A percentile compares a stretch with the other conserved stretches of the same genome.
Conservation (phyloP, 1,140 invertebrate species). For the Scaptodrosophila lebanonensis region DNA sequence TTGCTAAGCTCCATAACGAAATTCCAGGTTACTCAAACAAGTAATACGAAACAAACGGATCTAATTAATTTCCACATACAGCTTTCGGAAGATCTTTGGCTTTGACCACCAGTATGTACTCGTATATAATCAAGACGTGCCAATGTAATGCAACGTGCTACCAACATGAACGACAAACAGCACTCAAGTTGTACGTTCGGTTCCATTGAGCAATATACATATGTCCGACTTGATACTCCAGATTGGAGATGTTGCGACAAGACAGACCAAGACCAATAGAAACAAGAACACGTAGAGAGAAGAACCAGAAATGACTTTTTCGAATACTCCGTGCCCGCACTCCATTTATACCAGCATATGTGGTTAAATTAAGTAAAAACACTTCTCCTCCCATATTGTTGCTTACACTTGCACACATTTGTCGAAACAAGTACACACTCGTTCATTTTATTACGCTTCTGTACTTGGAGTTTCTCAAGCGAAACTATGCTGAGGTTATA, state of each 20-base stretch:
- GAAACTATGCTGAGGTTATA: slow-evolving; percentile 63
- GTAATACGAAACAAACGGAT: slow-evolving; percentile 39
- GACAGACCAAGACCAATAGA: slow-evolving; percentile 25
- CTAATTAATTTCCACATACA: slow-evolving; percentile 60
- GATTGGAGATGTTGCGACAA: slow-evolving; percentile 36
- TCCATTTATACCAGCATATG: not conserved
- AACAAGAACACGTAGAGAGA: slow-evolving; percentile 5
- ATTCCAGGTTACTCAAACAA: slow-evolving; percentile 41
- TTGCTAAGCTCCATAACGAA: slow-evolving; percentile 41
- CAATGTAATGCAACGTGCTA: slow-evolving; percentile 37
- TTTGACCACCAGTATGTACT: slow-evolving; percentile 2
- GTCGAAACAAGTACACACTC: slow-evolving; percentile 23
- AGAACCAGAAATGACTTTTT: slow-evolving; percentile 13
- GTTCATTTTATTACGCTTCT: slow-evolving; percentile 8
- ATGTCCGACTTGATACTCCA: slow-evolving; percentile 30
- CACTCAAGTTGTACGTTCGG: slow-evolving; percentile 26
- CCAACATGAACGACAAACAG: slow-evolving; percentile 14
- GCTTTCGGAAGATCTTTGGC: slow-evolving; percentile 49
- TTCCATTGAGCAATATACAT: slow-evolving; percentile 51
- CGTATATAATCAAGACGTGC: not conserved
- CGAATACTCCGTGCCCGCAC: too few relatives aligned
- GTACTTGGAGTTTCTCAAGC: slow-evolving; percentile 57
- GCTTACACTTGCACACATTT: slow-evolving; percentile 31
- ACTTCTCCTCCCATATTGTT: too few relatives aligned
- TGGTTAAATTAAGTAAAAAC: not conserved